A percentile compares a stretch with the other conserved stretches of the same genome.
Evolutionary conservation across 2,888 invertebrate genomes (phyloP).

Genomic region (Microplitis deprimator): DNA sequence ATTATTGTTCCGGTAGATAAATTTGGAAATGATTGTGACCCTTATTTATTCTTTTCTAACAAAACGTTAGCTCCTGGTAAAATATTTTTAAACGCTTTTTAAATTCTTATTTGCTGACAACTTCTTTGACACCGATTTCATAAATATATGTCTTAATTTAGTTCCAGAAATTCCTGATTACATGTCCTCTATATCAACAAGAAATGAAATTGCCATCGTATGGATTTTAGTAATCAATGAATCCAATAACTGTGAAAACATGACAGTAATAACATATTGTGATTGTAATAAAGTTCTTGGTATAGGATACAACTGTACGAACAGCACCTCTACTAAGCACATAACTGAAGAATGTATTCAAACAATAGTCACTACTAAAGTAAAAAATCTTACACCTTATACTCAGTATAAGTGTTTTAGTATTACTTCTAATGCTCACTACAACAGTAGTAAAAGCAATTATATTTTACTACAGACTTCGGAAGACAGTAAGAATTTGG

Average conservation of each 20-base stretch:
- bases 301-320: constrained; percentile 50
- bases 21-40: constrained; percentile 45
- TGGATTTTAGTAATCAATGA: constrained; percentile 56
- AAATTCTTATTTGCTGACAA: too few relatives aligned
- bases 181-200: constrained; percentile 16
- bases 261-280: constrained; percentile 52
- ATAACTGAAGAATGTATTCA: constrained; percentile 30
- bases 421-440: constrained; percentile 50
- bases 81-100: background rate
- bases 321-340: constrained; percentile 33
- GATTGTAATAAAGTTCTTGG: constrained; percentile 51
- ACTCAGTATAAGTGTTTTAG: constrained; percentile 60
- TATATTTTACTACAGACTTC: constrained; percentile 49
- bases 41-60: constrained; percentile 41
- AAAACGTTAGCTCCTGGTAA: constrained; percentile 42
- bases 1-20: constrained; percentile 53
- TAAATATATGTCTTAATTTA: constrained; percentile 39
- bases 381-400: constrained; percentile 58
- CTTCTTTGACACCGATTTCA: too few relatives aligned
- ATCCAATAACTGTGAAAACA: constrained; percentile 56
- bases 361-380: constrained; percentile 41
- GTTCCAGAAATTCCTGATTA: constrained; percentile 42
- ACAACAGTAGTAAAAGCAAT: constrained; percentile 53
- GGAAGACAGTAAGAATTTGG: constrained; percentile 55
- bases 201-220: constrained; percentile 48